Base-by-base conservation (phyloP, 1,140 invertebrate species). In the Atta cephalotes region DNA sequence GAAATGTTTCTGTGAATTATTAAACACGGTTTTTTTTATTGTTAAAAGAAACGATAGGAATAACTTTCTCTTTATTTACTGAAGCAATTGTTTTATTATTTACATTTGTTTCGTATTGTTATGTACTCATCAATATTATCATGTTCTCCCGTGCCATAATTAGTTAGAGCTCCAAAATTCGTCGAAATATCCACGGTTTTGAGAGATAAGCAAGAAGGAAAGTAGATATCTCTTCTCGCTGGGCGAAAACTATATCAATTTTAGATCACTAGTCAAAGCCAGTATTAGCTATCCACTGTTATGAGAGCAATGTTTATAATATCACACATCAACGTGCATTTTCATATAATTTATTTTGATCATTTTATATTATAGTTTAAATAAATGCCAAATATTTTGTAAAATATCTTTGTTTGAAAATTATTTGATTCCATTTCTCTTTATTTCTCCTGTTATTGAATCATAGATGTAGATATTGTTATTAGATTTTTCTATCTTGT, bases 271-370 rank as follows among this genome's bases (percentile, higher is more conserved):
- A 91, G 90, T 91, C 91, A 89, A 82, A 76, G 35, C 18, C 90
- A 92, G 91, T 92, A 92, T 92, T 92, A 91, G 28, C 25, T 56
- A 62, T 71, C 35, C 3, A 86, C 16, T 65, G 16, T 82, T 25
- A 81, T 79, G 18, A 16, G 16, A 45, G 51, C 14, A 16, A 53
- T 14, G 12, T 35, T 58, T 2, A 82, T 2, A 82, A 21, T 45
- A 28, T 58, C 56, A 45, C 3, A 53, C n/a, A n/a, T 71, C 12
- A 51, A 63, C 18, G 45, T 25, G 16, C 60, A 66, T 86, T 62
- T 62, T 72, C 39, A 71, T 71, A 14, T 81, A 68, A 53, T 63
- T 82, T 86, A 82, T 86, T 71, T 86, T 25, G 14, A 71, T 62
- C 80, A 14, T 81, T 82, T 82, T 62, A 45, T 86, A 80, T 66